phyloP scores from a whole-genome alignment of 2,888 invertebrate genomes.

The Meloe dianella region DNA sequence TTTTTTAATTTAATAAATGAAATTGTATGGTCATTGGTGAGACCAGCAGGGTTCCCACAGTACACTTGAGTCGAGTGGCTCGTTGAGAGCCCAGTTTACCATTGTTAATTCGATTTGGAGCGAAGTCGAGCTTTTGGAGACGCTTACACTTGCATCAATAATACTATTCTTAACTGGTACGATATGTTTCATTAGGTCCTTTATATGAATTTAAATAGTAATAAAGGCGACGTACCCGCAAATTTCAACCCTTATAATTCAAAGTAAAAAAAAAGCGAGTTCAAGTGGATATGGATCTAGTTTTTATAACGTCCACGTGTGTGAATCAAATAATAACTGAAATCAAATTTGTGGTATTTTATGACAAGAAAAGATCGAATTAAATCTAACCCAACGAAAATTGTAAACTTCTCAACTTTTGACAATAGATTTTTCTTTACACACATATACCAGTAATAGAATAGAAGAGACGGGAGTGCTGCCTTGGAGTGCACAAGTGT shows the following conservation, averaged over 20 bases:
- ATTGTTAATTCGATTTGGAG: slow-evolving; percentile 39
- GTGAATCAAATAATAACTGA: neutral
- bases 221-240: slow-evolving; percentile 12
- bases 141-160: slow-evolving; percentile 41
- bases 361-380: slow-evolving; percentile 47
- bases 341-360: neutral
- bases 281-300: slow-evolving; percentile 11
- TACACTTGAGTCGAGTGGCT: slow-evolving; percentile 51
- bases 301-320: slow-evolving; percentile 9
- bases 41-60: slow-evolving; percentile 50
- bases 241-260: slow-evolving; percentile 8
- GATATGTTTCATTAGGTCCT: slow-evolving; percentile 30
- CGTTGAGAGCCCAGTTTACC: slow-evolving; percentile 44
- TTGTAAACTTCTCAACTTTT: slow-evolving; percentile 53
- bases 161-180: slow-evolving; percentile 20
- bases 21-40: slow-evolving; percentile 38
- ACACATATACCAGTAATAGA: slow-evolving; percentile 17
- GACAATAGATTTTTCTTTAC: slow-evolving; percentile 46
- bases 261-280: slow-evolving; percentile 16
- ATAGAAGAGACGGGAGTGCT: slow-evolving; percentile 46
- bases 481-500: slow-evolving; percentile 62
- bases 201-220: slow-evolving; percentile 23
- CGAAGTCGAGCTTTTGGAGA: slow-evolving; percentile 48
- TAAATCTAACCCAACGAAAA: slow-evolving; percentile 52
- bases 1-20: slow-evolving; percentile 14